phyloP scores from a whole-genome alignment of 2,113 vertebrate genomes.

The Pelvicachromis taeniatus region DNA sequence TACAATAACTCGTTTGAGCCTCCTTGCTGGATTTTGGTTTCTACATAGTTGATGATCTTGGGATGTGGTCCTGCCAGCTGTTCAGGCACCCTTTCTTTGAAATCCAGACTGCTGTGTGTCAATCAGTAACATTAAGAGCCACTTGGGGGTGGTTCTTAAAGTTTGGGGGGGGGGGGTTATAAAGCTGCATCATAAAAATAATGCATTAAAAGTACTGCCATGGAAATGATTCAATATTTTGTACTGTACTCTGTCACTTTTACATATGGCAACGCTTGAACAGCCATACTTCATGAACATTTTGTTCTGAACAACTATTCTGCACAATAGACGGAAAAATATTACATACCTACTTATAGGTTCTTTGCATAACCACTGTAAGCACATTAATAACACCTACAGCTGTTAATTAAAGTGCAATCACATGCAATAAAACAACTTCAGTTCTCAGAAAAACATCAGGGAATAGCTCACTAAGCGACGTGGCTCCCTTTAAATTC shows the following conservation, averaged over 20 bases:
- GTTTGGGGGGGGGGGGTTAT: background rate
- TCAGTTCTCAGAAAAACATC: too few relatives aligned
- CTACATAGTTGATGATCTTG: constrained; percentile 31
- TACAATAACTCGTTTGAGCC: constrained; percentile 1
- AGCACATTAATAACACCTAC: too few relatives aligned
- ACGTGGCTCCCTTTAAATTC: too few relatives aligned
- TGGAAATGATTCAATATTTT: background rate
- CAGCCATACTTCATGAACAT: background rate
- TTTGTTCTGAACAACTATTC: background rate
- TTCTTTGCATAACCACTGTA: background rate
- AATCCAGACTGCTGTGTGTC: background rate
- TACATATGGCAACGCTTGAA: background rate
- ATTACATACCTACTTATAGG: background rate
- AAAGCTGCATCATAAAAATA: background rate
- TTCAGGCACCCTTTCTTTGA: background rate
- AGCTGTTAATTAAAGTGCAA: too few relatives aligned
- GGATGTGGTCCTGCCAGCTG: constrained; percentile 39
- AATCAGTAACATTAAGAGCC: background rate
- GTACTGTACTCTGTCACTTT: background rate
- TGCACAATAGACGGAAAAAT: background rate
- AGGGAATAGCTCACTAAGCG: too few relatives aligned
- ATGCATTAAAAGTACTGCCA: background rate
- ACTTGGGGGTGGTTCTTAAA: background rate
- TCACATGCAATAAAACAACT: too few relatives aligned
- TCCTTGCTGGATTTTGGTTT: constrained; percentile 3